These are phyloP conservation scores for Ecdyonurus torrentis DNA, from an alignment of 2,888 invertebrate species.

Conservation along the genomic window DNA sequence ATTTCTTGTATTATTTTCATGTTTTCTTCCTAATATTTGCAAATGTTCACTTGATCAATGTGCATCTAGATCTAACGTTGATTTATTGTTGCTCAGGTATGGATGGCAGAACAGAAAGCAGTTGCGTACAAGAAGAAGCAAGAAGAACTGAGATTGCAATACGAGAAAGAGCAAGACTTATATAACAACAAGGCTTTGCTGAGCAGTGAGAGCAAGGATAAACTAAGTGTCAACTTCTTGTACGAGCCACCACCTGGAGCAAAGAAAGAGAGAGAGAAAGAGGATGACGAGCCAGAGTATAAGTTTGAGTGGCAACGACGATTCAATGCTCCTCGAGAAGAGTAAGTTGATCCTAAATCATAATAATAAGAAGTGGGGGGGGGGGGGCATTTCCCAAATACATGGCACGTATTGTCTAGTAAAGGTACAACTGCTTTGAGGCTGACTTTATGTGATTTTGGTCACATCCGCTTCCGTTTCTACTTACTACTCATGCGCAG, in stretches of 20 bases:
- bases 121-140: slow-evolving; percentile 96
- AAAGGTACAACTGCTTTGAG: no score
- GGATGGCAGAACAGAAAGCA: slow-evolving; percentile 99
- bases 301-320: slow-evolving; percentile 99
- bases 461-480: no score
- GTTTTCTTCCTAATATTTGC: no score
- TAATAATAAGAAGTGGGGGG: no score
- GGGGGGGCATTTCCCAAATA: no score
- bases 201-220: slow-evolving; percentile 97
- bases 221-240: slow-evolving; percentile 96
- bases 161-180: slow-evolving; percentile 97
- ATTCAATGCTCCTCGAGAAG: slow-evolving; percentile 96
- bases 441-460: no score
- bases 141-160: slow-evolving; percentile 88
- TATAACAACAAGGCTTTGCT: slow-evolving; percentile 96
- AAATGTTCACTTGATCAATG: no score
- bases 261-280: slow-evolving; percentile 76
- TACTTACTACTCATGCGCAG: no score
- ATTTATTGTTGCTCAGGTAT: no score
- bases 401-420: no score
- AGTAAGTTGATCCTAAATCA: no score
- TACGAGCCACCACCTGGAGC: slow-evolving; percentile 98
- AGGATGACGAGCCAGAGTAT: slow-evolving; percentile 88
- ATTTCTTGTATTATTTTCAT: not conserved
- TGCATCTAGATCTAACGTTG: slow-evolving; percentile 6